Conservation (phyloP, 2,797 vertebrate species). For the Falco columbarius region DNA sequence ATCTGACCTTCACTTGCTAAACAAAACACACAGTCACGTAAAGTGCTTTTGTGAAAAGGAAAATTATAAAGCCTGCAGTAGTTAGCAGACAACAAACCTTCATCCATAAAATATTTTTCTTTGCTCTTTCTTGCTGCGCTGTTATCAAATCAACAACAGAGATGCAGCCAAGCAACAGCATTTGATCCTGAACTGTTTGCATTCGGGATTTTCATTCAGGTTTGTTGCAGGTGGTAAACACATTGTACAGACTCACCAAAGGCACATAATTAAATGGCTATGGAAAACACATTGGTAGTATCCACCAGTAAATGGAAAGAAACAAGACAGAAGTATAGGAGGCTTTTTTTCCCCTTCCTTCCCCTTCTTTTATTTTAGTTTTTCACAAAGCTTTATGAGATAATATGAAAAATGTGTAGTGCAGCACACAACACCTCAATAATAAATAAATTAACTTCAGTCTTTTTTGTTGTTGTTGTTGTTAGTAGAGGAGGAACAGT, state of each 20-base stretch:
- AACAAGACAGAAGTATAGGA: not conserved
- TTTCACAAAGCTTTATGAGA: not conserved
- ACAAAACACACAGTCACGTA: not conserved
- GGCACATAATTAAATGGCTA: not conserved
- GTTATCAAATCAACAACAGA: not conserved
- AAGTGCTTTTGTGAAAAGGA: not conserved
- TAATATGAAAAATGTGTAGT: not conserved
- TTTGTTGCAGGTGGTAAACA: not conserved
- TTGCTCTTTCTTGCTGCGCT: not conserved
- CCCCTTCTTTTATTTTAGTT: not conserved
- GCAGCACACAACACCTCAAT: not conserved
- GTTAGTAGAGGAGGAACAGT: not conserved
- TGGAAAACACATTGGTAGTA: not conserved
- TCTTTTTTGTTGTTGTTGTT: not conserved
- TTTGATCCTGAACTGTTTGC: not conserved
- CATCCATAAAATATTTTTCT: not conserved
- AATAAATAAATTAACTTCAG: not conserved
- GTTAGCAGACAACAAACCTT: not conserved
- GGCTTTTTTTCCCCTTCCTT: not conserved
- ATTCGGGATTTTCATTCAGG: not conserved
- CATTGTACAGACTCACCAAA: not conserved
- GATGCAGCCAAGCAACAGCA: not conserved
- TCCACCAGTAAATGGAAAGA: not conserved
- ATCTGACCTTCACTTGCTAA: not conserved
- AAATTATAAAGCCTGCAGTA: not conserved